These are phyloP conservation scores for Lithophane semibrunnea DNA, from an alignment of 2,888 invertebrate species.

Conservation along the genomic window DNA sequence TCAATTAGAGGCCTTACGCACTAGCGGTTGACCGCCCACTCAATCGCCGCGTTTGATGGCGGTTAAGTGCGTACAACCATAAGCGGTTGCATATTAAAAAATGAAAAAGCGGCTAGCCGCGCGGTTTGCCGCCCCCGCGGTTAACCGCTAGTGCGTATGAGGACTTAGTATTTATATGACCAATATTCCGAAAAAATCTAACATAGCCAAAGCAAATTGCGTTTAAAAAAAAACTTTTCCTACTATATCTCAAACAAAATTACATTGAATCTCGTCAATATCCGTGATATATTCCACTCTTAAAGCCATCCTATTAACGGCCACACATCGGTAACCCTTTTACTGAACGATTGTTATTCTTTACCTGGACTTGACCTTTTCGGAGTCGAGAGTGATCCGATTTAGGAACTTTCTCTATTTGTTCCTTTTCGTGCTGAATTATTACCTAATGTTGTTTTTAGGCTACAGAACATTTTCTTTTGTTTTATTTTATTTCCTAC, in stretches of 20 bases:
- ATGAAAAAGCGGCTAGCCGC: no score
- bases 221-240: background rate
- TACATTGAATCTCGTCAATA: conserved; percentile 27
- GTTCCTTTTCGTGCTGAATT: background rate
- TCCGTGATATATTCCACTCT: background rate
- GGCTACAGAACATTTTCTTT: background rate
- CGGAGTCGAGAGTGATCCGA: conserved; percentile 24
- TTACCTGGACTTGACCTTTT: conserved; percentile 37
- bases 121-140: no score
- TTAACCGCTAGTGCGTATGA: no score
- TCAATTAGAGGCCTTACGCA: no score
- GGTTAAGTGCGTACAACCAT: no score
- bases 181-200: no score
- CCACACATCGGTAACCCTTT: conserved; percentile 27
- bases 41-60: no score
- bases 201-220: no score
- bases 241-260: conserved; percentile 9
- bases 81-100: no score
- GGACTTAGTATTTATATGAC: no score
- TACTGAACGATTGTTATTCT: conserved; percentile 32
- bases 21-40: no score
- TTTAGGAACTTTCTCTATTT: conserved; percentile 9
- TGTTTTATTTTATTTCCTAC: background rate
- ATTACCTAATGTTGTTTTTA: background rate
- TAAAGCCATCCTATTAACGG: conserved; percentile 12